Base-by-base conservation (phyloP, 2,888 invertebrate species). In the Papilio gigon region DNA sequence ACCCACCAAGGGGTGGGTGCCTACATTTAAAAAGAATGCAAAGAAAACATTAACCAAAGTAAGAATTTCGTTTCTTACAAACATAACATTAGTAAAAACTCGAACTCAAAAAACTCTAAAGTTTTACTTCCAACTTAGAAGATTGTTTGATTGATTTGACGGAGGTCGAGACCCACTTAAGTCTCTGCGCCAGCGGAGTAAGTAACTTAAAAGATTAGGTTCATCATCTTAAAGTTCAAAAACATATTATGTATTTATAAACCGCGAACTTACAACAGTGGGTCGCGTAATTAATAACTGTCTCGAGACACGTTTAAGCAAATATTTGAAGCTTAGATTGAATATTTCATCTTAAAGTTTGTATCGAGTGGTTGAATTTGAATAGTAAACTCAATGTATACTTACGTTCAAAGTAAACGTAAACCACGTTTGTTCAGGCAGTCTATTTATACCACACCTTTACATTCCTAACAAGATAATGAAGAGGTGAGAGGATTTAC, bases 351-450 rank as follows among this genome's bases (percentile, higher is more conserved):
- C 44, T 14, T 27, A 60, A 66, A 66, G 44, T 66, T 66, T 47
- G 35, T 35, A 11, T 37, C 11, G 37, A 66, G 47, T 25, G 27
- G 27, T 37, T 47, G 25, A 47, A 66, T 66, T 66, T 66, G 60
- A 60, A 66, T 60, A 50, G 60, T 66, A 60, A 66, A 60, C 27
- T n/a, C 22, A n/a, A 59, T 20, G n/a, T 50, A 56, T 50, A 58
- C 58, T 58, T 58, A 35, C 25, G 12, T 27, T 60, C 37, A 59
- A 37, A 37, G 37, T 35, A 66, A 59, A 66, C 17, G n/a, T 11
- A n/a, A n/a, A n/a, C n/a, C 11, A 27, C 35, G 59, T 65, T 65
- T 65, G 58, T 59, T 44, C 47, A 65, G 22, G 22, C 14, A 35
- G 12, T 58, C 33, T 42, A 58, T 58, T 59, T 35, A 27, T 63